Conservation (phyloP, 2,113 vertebrate species). For the Parus major region DNA sequence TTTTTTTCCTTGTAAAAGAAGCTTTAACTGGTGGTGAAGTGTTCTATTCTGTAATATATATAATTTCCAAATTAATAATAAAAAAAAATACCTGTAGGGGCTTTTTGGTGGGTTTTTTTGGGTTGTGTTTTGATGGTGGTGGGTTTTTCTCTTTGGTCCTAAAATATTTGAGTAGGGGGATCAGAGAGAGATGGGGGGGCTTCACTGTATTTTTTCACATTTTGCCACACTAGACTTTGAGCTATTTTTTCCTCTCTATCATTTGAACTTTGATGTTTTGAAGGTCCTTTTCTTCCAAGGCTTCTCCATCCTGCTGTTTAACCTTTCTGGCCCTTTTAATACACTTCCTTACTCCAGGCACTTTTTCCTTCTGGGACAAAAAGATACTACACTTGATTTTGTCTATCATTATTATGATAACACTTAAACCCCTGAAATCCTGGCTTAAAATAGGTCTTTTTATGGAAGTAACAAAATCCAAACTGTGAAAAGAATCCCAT, state of each 20-base stretch:
- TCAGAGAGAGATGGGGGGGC: too few relatives aligned
- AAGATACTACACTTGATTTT: not conserved
- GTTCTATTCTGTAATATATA: not conserved
- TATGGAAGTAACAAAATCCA: not conserved
- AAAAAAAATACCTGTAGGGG: accelerated
- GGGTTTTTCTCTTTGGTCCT: not conserved
- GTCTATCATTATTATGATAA: not conserved
- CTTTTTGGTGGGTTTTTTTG: not conserved
- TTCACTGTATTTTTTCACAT: not conserved
- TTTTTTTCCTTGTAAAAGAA: not conserved
- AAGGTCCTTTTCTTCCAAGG: not conserved
- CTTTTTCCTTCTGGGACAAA: not conserved
- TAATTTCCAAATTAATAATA: not conserved
- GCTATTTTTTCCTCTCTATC: not conserved
- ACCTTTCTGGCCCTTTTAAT: not conserved
- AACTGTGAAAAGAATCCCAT: not conserved
- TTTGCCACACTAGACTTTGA: not conserved
- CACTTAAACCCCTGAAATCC: not conserved
- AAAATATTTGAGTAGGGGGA: not conserved
- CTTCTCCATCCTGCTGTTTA: not conserved
- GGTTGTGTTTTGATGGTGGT: not conserved
- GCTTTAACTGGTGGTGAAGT: not conserved
- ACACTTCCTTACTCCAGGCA: not conserved
- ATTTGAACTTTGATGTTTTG: not conserved
- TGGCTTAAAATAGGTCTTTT: not conserved